Conservation (phyloP, 2,113 vertebrate species). For the Plestiodon gilberti region DNA sequence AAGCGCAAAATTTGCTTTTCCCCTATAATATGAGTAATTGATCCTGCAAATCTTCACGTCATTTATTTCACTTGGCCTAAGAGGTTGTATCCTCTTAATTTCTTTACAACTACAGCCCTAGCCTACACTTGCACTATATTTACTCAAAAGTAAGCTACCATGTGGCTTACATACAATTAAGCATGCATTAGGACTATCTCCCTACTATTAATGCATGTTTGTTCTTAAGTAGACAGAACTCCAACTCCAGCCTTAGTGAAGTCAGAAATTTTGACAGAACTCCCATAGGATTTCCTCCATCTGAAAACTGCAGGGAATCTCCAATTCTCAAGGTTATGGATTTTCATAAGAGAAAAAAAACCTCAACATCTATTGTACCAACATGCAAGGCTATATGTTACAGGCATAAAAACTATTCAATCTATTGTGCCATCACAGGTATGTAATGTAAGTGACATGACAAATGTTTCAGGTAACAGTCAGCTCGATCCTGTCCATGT, state of each 20-base stretch:
- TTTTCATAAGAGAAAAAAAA: accelerated
- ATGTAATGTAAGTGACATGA: background rate
- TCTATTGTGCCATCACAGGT: background rate
- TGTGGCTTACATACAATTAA: background rate
- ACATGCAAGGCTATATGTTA: background rate
- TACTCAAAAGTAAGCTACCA: background rate
- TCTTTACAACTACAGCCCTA: background rate
- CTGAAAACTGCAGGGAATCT: background rate
- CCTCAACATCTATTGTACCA: background rate
- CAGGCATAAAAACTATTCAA: slow-evolving; percentile 4
- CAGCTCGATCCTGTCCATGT: background rate
- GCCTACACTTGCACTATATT: background rate
- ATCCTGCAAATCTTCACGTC: background rate
- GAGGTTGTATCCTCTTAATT: background rate
- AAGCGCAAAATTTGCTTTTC: background rate
- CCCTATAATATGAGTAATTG: too few species aligned
- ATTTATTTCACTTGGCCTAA: background rate
- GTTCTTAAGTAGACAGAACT: background rate
- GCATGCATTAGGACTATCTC: background rate
- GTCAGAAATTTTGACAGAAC: slow-evolving; percentile 2
- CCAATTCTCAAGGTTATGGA: background rate
- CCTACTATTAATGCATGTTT: background rate
- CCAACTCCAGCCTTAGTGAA: background rate
- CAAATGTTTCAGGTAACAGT: background rate
- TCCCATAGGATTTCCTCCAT: background rate